Conservation (phyloP, 1,140 invertebrate genomes). For the Ips nitidus region DNA sequence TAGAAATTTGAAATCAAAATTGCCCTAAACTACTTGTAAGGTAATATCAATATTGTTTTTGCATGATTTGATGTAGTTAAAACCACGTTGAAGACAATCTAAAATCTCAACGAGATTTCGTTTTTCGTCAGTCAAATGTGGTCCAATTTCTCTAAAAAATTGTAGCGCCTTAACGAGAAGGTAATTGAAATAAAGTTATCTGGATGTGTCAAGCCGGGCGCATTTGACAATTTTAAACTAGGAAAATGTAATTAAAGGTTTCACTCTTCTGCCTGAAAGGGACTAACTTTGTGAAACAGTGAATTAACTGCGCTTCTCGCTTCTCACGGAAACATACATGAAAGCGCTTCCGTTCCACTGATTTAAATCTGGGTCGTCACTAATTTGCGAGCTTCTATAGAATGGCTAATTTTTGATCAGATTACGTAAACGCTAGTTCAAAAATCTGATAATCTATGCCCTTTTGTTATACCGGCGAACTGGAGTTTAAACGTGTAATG, state of each 20-base stretch:
- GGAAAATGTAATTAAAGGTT: slow-evolving; percentile 34
- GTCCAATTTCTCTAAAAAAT: no score
- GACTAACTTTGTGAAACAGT: slow-evolving; percentile 33
- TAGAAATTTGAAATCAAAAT: no score
- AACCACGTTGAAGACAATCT: no score
- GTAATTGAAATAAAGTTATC: slow-evolving; percentile 21
- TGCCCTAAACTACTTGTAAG: no score
- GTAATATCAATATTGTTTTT: no score
- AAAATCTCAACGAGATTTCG: no score
- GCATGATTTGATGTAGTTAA: no score
- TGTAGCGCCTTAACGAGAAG: slow-evolving; percentile 5
- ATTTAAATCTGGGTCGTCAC: slow-evolving; percentile 33
- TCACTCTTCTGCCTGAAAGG: slow-evolving; percentile 27
- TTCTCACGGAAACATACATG: slow-evolving; percentile 33
- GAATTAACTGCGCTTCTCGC: slow-evolving; percentile 29
- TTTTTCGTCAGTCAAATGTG: no score
- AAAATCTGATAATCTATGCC: no score
- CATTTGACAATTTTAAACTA: slow-evolving; percentile 33
- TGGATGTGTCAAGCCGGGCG: slow-evolving; percentile 2
- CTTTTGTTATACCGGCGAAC: background rate
- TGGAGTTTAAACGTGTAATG: background rate
- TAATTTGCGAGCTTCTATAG: slow-evolving; percentile 33
- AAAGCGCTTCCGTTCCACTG: slow-evolving; percentile 31
- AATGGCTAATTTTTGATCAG: slow-evolving; percentile 24
- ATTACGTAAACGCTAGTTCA: slow-evolving; percentile 9